Evolutionary conservation across 2,797 vertebrate genomes (phyloP), one percentile per base, ranked within the genome.

Genomic region (Notolabrus celidotus): DNA sequence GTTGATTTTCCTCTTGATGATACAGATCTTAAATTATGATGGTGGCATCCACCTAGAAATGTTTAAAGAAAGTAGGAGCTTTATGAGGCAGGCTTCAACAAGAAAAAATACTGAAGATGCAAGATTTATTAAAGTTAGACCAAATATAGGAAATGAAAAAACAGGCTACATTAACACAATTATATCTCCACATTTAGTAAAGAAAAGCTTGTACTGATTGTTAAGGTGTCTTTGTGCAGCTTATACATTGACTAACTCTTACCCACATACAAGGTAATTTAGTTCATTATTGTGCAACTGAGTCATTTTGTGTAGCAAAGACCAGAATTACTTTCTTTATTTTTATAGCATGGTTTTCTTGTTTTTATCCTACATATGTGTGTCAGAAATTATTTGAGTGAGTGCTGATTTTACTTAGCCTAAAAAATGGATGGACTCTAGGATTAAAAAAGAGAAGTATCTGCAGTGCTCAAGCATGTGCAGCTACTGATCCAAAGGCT

Each of bases 401-500:
- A 17, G 55, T 25, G 42, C 20, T 27, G 3, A 12, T 70, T 10
- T 23, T 8, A 55, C 34, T 10, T 36, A 14, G 10, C 19, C 5
- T 0, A 67, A 6, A 38, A 65, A 73, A 25, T 56, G 45, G 36
- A 74, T 6, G 0, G 0, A 41, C 12, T 57, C 41, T 62, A 7
- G 31, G 54, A 72, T 70, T 59, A 45, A 50, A 83, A 52, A 9
- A 12, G 16, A 31, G 34, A 70, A 74, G 39, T 47, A 71, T 76
- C 15, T 16, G 36, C 16, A 71, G 67, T 20, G 33, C 52, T 83
- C 45, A 50, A 20, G 51, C 41, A 12, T 51, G 25, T 20, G 25
- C 38, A 52, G 68, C 36, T 77, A 53, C 64, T 69, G 71, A 86
- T 81, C 76, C 66, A 47, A 68, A 60, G 73, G 71, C 33, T 74